These are phyloP conservation scores for Agrochola litura DNA, from an alignment of 2,888 invertebrate genomes.

Conservation along the genomic window DNA sequence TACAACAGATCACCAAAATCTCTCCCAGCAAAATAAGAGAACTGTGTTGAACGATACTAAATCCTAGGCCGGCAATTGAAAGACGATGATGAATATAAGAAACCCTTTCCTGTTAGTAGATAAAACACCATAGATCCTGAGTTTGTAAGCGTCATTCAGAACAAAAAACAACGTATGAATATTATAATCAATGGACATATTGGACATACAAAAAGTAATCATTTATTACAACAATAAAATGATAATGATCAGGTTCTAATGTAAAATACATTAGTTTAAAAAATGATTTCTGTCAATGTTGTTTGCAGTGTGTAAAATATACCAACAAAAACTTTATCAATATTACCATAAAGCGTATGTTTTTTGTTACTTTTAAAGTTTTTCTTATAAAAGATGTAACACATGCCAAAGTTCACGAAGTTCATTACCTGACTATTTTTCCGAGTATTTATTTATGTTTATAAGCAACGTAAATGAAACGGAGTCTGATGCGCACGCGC, in stretches of 20 bases:
- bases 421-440: slow-evolving; percentile 18
- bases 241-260: slow-evolving; percentile 19
- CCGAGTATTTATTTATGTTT: slow-evolving; percentile 15
- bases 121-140: no score
- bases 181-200: neutral
- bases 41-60: neutral
- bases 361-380: slow-evolving; percentile 14
- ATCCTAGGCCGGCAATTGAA: neutral
- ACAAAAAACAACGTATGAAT: neutral
- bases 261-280: slow-evolving; percentile 19
- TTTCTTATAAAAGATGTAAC: neutral
- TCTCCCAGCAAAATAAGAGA: neutral
- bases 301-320: neutral
- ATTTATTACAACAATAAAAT: slow-evolving; percentile 24
- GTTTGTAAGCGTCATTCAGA: neutral
- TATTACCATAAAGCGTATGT: neutral
- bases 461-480: slow-evolving; percentile 19
- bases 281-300: slow-evolving; percentile 7
- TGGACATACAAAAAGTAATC: neutral
- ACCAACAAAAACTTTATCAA: slow-evolving; percentile 10
- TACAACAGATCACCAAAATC: neutral
- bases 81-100: neutral
- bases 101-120: neutral
- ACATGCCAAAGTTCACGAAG: slow-evolving; percentile 37
- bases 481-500: slow-evolving; percentile 26